phyloP scores from a whole-genome alignment of 2,113 vertebrate species.

The Arvicanthis niloticus region DNA sequence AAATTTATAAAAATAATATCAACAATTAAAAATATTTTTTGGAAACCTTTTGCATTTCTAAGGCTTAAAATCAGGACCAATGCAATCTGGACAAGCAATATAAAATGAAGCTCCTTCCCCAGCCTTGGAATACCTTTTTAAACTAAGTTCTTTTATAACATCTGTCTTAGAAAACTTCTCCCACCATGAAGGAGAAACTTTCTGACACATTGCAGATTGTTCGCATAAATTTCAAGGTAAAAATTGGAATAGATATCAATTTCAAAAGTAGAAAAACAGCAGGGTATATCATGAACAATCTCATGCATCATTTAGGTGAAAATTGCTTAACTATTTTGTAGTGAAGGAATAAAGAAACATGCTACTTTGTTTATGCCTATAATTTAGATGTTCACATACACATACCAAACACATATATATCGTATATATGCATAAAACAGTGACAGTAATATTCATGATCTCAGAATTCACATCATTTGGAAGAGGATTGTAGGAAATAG shows the following conservation, averaged over 20 bases:
- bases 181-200: not conserved
- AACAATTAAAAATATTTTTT: not conserved
- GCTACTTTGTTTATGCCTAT: not conserved
- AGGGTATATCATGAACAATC: not conserved
- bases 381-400: not conserved
- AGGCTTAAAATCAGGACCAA: not conserved
- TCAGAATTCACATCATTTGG: not conserved
- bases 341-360: not conserved
- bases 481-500: accelerated
- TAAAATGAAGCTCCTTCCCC: not conserved
- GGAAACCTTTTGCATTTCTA: not conserved
- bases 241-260: not conserved
- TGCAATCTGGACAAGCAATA: accelerated
- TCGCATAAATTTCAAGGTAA: not conserved
- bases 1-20: constrained; percentile 13
- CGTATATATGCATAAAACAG: no score
- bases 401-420: not conserved
- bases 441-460: not conserved
- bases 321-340: not conserved
- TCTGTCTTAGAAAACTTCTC: not conserved
- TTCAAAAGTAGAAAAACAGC: not conserved
- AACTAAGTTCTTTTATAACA: not conserved
- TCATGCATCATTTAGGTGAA: not conserved
- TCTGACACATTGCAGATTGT: not conserved
- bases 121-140: not conserved